Conservation (phyloP, 2,888 invertebrate species). For the Linyphia triangularis region DNA sequence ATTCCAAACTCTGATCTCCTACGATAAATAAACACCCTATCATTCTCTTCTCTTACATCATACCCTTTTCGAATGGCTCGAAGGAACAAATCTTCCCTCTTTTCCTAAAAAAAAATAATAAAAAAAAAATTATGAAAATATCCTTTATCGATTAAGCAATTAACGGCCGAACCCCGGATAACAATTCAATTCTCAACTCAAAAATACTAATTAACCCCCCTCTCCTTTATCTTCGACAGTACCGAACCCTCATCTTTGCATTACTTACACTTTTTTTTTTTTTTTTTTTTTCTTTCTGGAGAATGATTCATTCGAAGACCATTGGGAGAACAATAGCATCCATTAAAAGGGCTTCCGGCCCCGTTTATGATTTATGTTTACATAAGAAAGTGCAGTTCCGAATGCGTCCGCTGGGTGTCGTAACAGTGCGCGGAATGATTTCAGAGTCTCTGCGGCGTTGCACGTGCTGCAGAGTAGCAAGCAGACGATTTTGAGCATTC, state of each 20-base stretch:
- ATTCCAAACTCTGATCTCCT: too few relatives aligned
- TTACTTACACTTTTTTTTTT: too few relatives aligned
- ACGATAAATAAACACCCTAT: too few relatives aligned
- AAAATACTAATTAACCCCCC: slow-evolving; percentile 66
- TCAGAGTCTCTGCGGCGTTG: not conserved
- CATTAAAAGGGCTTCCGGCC: slow-evolving; percentile 61
- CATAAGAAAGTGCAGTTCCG: slow-evolving; percentile 37
- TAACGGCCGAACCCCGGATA: slow-evolving; percentile 31
- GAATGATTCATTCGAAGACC: slow-evolving; percentile 42
- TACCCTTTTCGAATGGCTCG: too few relatives aligned
- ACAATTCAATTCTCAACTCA: slow-evolving; percentile 61
- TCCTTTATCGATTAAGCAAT: slow-evolving; percentile 58
- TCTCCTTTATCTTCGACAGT: slow-evolving; percentile 14
- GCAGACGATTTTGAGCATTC: too few relatives aligned
- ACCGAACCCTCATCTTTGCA: not conserved
- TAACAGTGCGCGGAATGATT: slow-evolving; percentile 52
- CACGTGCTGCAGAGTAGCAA: too few relatives aligned
- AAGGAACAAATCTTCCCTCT: too few relatives aligned
- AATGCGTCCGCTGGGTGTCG: slow-evolving; percentile 67
- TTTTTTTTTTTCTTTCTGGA: slow-evolving; percentile 9
- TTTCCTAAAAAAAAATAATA: not conserved
- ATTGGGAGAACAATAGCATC: slow-evolving; percentile 64
- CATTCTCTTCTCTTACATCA: too few relatives aligned
- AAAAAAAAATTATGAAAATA: slow-evolving; percentile 1
- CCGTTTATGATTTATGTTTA: slow-evolving; percentile 71